Evolutionary conservation across 2,113 vertebrate genomes (phyloP).

Genomic region (Melospiza melodia): DNA sequence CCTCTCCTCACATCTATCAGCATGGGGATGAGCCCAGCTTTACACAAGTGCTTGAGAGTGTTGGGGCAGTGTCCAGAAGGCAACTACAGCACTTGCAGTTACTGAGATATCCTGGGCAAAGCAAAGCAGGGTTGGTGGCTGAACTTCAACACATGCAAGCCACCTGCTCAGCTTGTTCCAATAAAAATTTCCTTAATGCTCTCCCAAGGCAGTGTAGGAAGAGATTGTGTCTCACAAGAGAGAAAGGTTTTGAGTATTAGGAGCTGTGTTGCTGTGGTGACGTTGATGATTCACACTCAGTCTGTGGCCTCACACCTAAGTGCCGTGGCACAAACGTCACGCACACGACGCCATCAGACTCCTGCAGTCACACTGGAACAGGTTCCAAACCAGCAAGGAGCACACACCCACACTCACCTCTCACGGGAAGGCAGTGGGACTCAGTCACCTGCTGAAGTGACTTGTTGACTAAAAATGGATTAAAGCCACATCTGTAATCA

Average conservation of each 20-base stretch:
- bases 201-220: not conserved
- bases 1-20: not conserved
- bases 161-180: not conserved
- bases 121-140: not conserved
- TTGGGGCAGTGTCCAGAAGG: not conserved
- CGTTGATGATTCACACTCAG: constrained; percentile 12
- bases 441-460: not conserved
- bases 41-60: not conserved
- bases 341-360: not conserved
- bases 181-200: rapidly evolving
- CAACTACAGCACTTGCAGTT: not conserved
- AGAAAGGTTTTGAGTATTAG: not conserved
- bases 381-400: not conserved
- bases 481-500: not conserved
- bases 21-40: rapidly evolving
- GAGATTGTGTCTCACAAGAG: not conserved
- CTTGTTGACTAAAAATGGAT: not conserved
- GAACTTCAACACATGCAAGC: not conserved
- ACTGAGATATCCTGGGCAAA: not conserved
- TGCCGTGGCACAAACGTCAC: not conserved
- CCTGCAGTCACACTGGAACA: not conserved
- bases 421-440: not conserved
- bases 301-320: not conserved
- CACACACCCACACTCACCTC: not conserved
- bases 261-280: constrained; percentile 40